Percentiles rank a stretch among this genome's conserved stretches.
Evolutionary conservation across 2,797 vertebrate genomes (phyloP).

Genomic region (Girardinus metallicus): DNA sequence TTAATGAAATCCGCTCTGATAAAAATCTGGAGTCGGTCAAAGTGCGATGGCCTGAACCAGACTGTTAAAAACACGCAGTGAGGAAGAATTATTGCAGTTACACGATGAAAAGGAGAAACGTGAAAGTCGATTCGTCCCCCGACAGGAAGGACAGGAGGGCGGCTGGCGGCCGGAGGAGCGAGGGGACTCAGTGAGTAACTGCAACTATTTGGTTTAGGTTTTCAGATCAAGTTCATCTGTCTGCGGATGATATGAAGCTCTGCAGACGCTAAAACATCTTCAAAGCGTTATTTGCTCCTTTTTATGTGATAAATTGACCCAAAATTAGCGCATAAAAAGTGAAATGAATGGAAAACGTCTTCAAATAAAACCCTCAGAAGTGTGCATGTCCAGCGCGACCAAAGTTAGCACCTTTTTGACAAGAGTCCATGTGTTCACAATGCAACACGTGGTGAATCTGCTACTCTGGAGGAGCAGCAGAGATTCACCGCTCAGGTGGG

Average conservation of each 20-base stretch:
- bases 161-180: background rate
- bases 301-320: background rate
- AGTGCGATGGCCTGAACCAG: background rate
- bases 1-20: conserved; percentile 1
- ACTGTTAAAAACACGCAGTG: background rate
- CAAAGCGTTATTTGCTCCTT: background rate
- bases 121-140: conserved; percentile 1
- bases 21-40: conserved; percentile 11
- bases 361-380: background rate
- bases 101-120: conserved; percentile 48
- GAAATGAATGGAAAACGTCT: background rate
- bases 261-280: background rate
- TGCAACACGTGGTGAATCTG: background rate
- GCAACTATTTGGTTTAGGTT: background rate
- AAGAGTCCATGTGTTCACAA: background rate
- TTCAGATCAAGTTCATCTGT: background rate
- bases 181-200: conserved; percentile 41
- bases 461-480: background rate
- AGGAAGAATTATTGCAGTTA: fast-evolving
- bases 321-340: background rate
- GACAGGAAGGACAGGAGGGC: background rate
- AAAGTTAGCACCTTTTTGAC: background rate
- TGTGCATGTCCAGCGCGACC: background rate
- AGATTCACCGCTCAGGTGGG: background rate
- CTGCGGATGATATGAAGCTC: background rate